Percentiles rank a stretch among this genome's conserved stretches.
These are phyloP conservation scores for Falco columbarius DNA, from an alignment of 2,797 vertebrate species.

Conservation along the genomic window DNA sequence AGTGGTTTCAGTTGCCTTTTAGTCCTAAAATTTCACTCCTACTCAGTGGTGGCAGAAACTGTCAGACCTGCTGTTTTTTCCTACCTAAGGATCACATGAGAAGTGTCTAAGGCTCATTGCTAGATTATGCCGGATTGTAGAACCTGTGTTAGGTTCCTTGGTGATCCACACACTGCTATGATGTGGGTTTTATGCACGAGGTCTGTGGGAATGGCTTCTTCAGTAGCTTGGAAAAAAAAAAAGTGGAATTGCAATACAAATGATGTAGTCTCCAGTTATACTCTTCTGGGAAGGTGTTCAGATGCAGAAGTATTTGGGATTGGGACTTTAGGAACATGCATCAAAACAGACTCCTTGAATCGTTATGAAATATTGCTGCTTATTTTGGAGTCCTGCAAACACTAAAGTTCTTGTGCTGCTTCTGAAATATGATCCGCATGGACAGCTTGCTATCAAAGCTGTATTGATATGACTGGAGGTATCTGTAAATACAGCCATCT, in stretches of 20 bases:
- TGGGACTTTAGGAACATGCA: not conserved
- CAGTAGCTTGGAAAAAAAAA: not conserved
- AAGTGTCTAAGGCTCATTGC: not conserved
- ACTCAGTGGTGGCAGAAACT: not conserved
- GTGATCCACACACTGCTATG: not conserved
- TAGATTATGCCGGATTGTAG: not conserved
- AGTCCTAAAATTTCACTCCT: not conserved
- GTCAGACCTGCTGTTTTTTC: not conserved
- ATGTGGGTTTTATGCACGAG: not conserved
- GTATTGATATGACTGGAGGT: not conserved
- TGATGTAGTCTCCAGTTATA: not conserved
- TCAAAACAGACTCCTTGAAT: not conserved
- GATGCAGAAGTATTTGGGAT: not conserved
- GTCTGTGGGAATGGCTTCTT: not conserved
- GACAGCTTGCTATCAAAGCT: not conserved
- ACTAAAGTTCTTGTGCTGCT: not conserved
- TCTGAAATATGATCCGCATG: not conserved
- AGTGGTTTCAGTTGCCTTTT: not conserved
- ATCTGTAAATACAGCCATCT: not conserved
- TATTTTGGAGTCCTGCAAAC: not conserved
- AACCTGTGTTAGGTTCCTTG: not conserved
- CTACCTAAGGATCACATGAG: not conserved
- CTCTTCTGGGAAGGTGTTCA: not conserved
- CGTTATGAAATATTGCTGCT: not conserved
- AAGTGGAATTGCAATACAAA: not conserved